Conservation (phyloP, 2,113 vertebrate species). For the Zapornia atra region DNA sequence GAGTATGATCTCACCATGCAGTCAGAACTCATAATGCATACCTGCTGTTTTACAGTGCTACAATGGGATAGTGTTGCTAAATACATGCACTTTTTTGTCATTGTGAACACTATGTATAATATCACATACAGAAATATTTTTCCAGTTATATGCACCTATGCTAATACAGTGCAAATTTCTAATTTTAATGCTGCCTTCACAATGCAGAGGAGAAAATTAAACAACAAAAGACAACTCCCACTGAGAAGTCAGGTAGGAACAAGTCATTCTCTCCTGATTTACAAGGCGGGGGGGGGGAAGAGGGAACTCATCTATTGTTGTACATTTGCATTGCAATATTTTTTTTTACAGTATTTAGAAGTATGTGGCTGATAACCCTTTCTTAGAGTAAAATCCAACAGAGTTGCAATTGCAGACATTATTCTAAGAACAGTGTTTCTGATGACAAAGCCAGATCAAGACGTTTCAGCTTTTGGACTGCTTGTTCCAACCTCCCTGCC, state of each 20-base stretch:
- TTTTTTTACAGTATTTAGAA: not conserved
- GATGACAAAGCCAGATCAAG: not conserved
- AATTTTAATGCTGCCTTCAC: constrained; percentile 11
- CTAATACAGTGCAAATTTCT: not conserved
- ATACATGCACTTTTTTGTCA: not conserved
- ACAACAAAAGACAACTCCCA: constrained; percentile 47
- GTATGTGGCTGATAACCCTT: not conserved
- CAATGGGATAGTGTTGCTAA: not conserved
- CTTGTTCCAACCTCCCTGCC: not conserved
- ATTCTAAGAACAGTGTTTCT: not conserved
- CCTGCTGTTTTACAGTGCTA: not conserved
- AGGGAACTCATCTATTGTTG: not conserved
- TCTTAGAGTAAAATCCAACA: not conserved
- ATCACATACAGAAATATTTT: not conserved
- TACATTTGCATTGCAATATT: not conserved
- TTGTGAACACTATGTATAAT: not conserved
- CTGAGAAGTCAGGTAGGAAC: constrained; percentile 69
- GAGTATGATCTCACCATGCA: not conserved
- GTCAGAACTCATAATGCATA: not conserved
- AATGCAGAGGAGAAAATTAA: constrained; percentile 71
- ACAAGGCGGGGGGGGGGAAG: too few species aligned
- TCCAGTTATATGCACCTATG: not conserved
- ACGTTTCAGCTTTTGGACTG: not conserved
- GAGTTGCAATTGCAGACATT: not conserved
- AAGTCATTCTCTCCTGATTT: not conserved